phyloP scores from a whole-genome alignment of 2,113 vertebrate genomes.

The Embiotoca jacksoni region DNA sequence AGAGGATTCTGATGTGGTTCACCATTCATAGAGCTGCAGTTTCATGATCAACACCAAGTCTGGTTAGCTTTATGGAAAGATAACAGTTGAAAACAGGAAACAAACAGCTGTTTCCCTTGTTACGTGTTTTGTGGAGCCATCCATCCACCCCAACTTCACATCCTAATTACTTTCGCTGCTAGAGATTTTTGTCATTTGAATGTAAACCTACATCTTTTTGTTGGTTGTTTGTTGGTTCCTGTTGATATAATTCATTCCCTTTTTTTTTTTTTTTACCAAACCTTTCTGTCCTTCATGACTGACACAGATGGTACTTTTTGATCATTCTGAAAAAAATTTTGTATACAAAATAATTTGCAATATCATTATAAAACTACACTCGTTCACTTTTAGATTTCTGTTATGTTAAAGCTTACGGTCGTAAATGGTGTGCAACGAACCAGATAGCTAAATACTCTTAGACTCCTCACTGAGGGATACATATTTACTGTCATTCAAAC shows the following conservation, averaged over 20 bases:
- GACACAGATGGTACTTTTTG: background rate
- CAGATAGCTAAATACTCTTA: background rate
- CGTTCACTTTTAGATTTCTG: background rate
- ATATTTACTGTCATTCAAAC: background rate
- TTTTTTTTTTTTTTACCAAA: background rate
- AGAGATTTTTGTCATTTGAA: background rate
- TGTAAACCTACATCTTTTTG: background rate
- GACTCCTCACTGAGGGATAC: background rate
- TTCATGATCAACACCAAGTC: background rate
- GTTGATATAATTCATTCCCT: background rate
- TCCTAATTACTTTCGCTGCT: background rate
- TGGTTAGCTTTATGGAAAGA: background rate
- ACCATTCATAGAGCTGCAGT: background rate
- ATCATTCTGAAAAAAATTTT: background rate
- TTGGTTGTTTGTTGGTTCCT: background rate
- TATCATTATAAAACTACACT: constrained; percentile 11
- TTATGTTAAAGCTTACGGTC: background rate
- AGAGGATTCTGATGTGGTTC: no score
- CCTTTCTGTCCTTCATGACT: background rate
- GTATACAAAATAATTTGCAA: background rate
- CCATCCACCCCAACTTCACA: background rate
- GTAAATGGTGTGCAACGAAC: background rate
- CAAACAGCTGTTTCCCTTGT: background rate
- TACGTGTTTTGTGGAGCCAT: background rate
- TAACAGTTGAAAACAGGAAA: background rate